Conservation (phyloP, 2,888 invertebrate species). For the Sphaerophoria taeniata region DNA sequence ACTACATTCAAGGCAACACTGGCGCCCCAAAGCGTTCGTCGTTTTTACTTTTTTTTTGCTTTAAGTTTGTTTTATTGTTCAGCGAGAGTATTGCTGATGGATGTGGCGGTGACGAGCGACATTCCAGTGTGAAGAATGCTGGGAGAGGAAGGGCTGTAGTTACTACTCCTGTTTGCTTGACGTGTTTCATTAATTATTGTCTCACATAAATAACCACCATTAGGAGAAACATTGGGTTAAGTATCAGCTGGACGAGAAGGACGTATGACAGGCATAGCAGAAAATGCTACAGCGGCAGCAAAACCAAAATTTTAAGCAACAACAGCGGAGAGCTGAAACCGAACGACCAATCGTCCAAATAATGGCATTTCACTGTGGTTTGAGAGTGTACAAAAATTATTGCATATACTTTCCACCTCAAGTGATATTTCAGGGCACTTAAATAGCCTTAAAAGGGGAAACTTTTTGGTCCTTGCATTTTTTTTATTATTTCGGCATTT, state of each 20-base stretch:
- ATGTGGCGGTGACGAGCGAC: constrained; percentile 56
- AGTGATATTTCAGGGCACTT: too few species aligned
- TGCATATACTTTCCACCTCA: too few species aligned
- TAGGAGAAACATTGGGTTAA: constrained; percentile 52
- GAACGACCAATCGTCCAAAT: constrained; percentile 1
- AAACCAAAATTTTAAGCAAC: constrained; percentile 24
- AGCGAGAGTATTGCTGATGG: constrained; percentile 61
- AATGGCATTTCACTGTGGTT: too few species aligned
- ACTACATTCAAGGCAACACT: constrained; percentile 41
- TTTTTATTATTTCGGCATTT: too few species aligned
- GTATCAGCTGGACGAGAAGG: constrained; percentile 61
- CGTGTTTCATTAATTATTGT: constrained; percentile 73
- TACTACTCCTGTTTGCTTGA: constrained; percentile 53
- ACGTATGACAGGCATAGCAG: constrained; percentile 27
- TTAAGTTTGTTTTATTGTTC: constrained; percentile 51
- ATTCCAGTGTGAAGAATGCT: too few species aligned
- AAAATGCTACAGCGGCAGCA: too few species aligned
- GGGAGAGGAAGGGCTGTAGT: too few species aligned
- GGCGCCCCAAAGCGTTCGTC: constrained; percentile 21
- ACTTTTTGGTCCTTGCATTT: too few species aligned
- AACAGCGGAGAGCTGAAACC: constrained; percentile 23
- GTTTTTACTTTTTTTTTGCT: constrained; percentile 40
- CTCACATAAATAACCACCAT: constrained; percentile 74
- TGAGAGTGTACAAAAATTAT: too few species aligned
- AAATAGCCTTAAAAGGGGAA: too few species aligned